A percentile compares a stretch with the other conserved stretches of the same genome.
Conservation (phyloP, 2,888 invertebrate species). For the Heliconius sara region DNA sequence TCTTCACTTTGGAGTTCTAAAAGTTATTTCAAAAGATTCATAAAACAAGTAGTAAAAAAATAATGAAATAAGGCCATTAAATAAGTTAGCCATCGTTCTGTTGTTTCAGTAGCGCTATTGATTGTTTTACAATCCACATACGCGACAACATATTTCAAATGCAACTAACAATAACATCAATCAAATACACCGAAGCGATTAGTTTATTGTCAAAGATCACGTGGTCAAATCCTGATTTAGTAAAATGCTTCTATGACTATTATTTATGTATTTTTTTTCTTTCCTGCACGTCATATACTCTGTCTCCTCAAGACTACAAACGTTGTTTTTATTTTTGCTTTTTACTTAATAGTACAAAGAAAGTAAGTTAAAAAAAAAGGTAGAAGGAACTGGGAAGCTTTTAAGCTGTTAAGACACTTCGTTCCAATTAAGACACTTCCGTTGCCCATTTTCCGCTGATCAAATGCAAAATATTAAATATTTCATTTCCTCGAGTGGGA, state of each 20-base stretch:
- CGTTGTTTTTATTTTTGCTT: too few species aligned
- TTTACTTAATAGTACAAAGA: not conserved
- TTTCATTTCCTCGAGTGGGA: too few species aligned
- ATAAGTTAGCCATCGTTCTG: not conserved
- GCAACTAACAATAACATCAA: slow-evolving; percentile 1
- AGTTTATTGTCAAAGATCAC: not conserved
- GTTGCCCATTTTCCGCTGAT: not conserved
- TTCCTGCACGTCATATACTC: not conserved
- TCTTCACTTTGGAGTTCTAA: too few species aligned
- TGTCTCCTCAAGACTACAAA: not conserved
- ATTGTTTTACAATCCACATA: slow-evolving; percentile 12
- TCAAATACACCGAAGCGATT: not conserved
- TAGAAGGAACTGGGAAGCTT: not conserved
- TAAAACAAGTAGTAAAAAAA: too few species aligned
- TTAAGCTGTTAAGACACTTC: not conserved
- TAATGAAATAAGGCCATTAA: not conserved
- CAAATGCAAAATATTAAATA: too few species aligned
- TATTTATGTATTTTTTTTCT: not conserved
- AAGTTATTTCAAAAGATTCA: too few species aligned
- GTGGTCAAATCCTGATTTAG: not conserved
- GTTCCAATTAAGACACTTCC: too few species aligned
- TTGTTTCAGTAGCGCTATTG: slow-evolving; percentile 21
- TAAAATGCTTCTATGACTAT: not conserved
- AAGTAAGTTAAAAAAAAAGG: not conserved
- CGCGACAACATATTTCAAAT: not conserved